Base-by-base conservation (phyloP, 2,113 vertebrate species). In the Anser brachyrhynchus region DNA sequence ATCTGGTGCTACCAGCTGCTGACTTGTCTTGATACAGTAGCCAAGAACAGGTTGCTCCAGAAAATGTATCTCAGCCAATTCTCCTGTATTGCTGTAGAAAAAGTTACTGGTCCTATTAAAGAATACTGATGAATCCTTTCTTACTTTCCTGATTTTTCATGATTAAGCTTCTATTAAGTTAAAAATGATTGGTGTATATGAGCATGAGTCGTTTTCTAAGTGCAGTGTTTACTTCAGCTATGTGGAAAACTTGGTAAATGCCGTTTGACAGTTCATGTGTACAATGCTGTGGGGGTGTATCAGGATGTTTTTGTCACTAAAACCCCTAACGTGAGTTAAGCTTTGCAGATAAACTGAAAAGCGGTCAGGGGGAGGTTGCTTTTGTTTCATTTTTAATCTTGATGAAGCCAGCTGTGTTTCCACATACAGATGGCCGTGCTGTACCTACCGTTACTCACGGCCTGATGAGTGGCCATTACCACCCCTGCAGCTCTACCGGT, bases 381-480 rank as follows among this genome's bases (percentile, higher is more conserved):
- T 90, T 41, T 41, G 41, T 76, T 90, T 67, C 17, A 23, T 7
- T 73, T 52, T 43, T 74, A 7, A 19, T 66, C 17, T 79, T 35
- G 17, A 43, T 54, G 51, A 80, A 49, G 31, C 15, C 37, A 25
- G 19, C 17, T 74, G 0, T n/a, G 12, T 74, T 91, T 81, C n/a
- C 35, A n/a, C 13, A 16, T 28, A 16, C 35, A 41, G 37, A 62
- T 49, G 52, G 35, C 25, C 70, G 54, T 76, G 57, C 84, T 89
- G 39, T 55, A 61, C 11, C 41, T 23, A 61, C 52, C 5, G 3
- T 66, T 75, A 51, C 37, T 82, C 13, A 5, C 61, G 72, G 46
- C 41, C 22, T 58, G 0, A 17, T 37, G 29, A 52, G 22, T 13
- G 44, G 29, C 66, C 44, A 0, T 51, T 41, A 25, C 44, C 1